Percentiles rank a stretch among this genome's conserved stretches.
Evolutionary conservation across 1,140 invertebrate genomes (phyloP).

Genomic region (Scaptodrosophila lebanonensis): DNA sequence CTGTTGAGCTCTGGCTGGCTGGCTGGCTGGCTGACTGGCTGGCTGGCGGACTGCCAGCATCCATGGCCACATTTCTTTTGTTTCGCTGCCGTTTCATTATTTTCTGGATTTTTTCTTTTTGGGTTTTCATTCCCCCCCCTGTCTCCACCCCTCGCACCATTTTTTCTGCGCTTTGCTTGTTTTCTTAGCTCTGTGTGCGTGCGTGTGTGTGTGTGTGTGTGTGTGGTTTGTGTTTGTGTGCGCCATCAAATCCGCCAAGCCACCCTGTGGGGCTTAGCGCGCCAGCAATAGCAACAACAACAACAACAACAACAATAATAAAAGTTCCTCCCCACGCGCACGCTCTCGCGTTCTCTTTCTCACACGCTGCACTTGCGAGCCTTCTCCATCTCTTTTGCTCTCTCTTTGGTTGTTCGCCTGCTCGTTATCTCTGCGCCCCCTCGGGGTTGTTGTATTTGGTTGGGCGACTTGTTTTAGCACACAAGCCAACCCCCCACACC

Average conservation of each 20-base stretch:
- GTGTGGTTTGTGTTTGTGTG: constrained; percentile 53
- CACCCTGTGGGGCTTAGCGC: constrained; percentile 33
- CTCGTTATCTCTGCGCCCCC: constrained; percentile 50
- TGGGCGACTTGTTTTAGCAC: constrained; percentile 2
- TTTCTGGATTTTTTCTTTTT: constrained; percentile 9
- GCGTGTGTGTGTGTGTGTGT: constrained; percentile 20
- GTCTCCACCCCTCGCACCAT: no score
- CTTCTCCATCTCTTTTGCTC: constrained; percentile 21
- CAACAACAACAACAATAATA: constrained; percentile 3
- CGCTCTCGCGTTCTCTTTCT: constrained; percentile 6
- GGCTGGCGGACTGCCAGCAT: no score
- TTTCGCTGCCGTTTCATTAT: constrained; percentile 43
- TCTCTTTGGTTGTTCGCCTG: constrained; percentile 42
- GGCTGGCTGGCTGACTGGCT: no score
- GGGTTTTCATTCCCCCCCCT: no score
- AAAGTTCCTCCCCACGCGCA: not conserved
- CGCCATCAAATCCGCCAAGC: constrained; percentile 66
- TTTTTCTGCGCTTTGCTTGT: not conserved
- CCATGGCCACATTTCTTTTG: constrained; percentile 50
- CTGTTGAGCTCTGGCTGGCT: no score
- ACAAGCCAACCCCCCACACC: not conserved
- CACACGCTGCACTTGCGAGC: constrained; percentile 5
- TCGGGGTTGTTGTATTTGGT: constrained; percentile 25
- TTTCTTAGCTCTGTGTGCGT: not conserved
- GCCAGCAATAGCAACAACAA: constrained; percentile 12